These are phyloP conservation scores for Rhabdophis nuchalis DNA, from an alignment of 2,797 vertebrate genomes.

Conservation along the genomic window DNA sequence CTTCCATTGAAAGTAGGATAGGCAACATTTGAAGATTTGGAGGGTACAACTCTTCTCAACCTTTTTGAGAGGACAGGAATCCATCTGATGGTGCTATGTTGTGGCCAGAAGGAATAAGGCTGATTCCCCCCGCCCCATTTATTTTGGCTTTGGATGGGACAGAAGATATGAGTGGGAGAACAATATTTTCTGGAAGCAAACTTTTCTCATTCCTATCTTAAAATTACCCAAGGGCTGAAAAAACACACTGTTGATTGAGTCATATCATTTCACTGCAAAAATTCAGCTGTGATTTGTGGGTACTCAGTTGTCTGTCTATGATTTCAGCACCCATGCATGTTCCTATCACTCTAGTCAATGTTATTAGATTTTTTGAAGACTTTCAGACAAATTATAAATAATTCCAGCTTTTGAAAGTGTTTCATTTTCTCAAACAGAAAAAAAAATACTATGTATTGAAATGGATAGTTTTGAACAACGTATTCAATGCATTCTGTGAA, in stretches of 20 bases:
- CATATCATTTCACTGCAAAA: background rate
- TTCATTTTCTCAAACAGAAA: constrained; percentile 56
- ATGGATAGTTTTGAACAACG: constrained; percentile 62
- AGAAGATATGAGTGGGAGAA: background rate
- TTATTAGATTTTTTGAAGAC: constrained; percentile 28
- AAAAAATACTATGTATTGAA: constrained; percentile 70
- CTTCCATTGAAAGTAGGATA: background rate
- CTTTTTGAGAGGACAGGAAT: background rate
- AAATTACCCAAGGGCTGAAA: background rate
- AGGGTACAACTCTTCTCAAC: background rate
- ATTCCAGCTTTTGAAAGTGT: constrained; percentile 59
- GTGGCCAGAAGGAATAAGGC: background rate
- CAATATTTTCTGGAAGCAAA: background rate
- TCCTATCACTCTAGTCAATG: background rate
- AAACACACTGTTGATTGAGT: background rate
- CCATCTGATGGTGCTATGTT: background rate
- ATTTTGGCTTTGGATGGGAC: background rate
- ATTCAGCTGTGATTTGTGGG: background rate
- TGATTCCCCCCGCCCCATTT: background rate
- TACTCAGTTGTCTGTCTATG: background rate
- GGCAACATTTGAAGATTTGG: background rate
- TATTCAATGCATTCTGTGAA: constrained; percentile 41
- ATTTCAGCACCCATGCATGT: background rate
- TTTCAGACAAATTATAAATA: constrained; percentile 61
- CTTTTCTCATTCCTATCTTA: background rate